Evolutionary conservation across 1,140 invertebrate species (phyloP).

Genomic region (Lerema accius): DNA sequence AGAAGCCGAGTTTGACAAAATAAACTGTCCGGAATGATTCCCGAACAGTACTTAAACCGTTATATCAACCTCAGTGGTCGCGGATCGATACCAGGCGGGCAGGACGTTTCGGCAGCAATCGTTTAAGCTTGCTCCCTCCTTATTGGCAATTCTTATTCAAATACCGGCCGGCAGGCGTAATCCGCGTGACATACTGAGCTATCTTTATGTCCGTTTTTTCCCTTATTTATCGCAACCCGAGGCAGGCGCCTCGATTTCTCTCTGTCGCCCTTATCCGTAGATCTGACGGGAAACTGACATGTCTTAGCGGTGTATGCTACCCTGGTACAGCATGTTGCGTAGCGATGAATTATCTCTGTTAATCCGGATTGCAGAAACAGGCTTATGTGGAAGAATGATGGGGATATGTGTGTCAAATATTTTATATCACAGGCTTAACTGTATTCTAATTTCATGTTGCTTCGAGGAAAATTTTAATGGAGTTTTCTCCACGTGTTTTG

Average conservation of each 20-base stretch:
- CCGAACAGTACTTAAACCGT: slow-evolving; percentile 7
- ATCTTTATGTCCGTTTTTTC: slow-evolving; percentile 64
- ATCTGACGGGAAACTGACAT: slow-evolving; percentile 74
- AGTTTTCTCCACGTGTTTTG: too few species aligned
- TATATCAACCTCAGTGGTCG: slow-evolving; percentile 34
- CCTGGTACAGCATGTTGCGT: slow-evolving; percentile 48
- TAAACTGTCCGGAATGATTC: background rate
- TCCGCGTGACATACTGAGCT: slow-evolving; percentile 67
- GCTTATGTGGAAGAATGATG: background rate
- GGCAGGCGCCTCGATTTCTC: slow-evolving; percentile 64
- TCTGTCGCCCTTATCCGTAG: slow-evolving; percentile 71
- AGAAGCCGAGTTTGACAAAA: too few species aligned
- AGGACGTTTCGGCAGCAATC: slow-evolving; percentile 51
- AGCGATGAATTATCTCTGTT: slow-evolving; percentile 37
- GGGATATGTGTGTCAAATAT: background rate
- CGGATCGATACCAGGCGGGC: slow-evolving; percentile 53
- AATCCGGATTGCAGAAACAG: slow-evolving; percentile 21
- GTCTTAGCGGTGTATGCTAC: slow-evolving; percentile 55
- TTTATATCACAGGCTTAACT: too few species aligned
- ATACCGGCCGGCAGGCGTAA: slow-evolving; percentile 64
- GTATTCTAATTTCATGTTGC: too few species aligned
- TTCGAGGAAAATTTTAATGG: too few species aligned
- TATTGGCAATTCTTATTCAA: slow-evolving; percentile 79
- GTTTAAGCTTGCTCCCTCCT: slow-evolving; percentile 54
- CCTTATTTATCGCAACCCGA: slow-evolving; percentile 66